Evolutionary conservation across 2,113 vertebrate species (phyloP).

Genomic region (Ochotona curzoniae): DNA sequence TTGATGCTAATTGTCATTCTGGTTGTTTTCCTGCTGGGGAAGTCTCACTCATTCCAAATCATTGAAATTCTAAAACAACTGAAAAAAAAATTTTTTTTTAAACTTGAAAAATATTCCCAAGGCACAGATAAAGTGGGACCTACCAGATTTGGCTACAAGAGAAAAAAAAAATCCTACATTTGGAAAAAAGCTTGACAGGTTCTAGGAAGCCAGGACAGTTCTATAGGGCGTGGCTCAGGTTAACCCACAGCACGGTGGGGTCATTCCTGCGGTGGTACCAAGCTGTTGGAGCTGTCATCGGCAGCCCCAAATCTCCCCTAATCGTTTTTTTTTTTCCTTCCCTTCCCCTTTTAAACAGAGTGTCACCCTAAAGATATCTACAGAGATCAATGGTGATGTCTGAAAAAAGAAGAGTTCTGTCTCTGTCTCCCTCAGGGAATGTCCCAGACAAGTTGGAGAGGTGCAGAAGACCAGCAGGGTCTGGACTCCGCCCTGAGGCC

Average conservation of each 20-base stretch:
- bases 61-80: slow-evolving; percentile 22
- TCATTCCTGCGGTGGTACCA: background rate
- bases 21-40: background rate
- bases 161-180: background rate
- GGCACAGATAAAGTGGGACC: background rate
- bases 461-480: background rate
- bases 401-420: slow-evolving; percentile 58
- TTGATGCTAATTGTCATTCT: background rate
- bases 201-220: slow-evolving; percentile 1
- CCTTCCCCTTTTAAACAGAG: slow-evolving; percentile 18
- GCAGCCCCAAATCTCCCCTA: background rate
- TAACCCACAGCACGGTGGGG: background rate
- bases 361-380: slow-evolving; percentile 79
- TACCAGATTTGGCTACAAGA: background rate
- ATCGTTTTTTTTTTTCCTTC: background rate
- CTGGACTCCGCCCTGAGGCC: background rate
- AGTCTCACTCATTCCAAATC: background rate
- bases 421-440: background rate
- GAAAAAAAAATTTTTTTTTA: no score
- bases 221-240: background rate
- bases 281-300: background rate
- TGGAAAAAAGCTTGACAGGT: slow-evolving; percentile 10
- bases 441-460: slow-evolving; percentile 4
- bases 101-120: slow-evolving; percentile 37
- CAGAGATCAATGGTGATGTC: slow-evolving; percentile 72